phyloP scores from a whole-genome alignment of 2,888 invertebrate species.

The Smittia sp. region DNA sequence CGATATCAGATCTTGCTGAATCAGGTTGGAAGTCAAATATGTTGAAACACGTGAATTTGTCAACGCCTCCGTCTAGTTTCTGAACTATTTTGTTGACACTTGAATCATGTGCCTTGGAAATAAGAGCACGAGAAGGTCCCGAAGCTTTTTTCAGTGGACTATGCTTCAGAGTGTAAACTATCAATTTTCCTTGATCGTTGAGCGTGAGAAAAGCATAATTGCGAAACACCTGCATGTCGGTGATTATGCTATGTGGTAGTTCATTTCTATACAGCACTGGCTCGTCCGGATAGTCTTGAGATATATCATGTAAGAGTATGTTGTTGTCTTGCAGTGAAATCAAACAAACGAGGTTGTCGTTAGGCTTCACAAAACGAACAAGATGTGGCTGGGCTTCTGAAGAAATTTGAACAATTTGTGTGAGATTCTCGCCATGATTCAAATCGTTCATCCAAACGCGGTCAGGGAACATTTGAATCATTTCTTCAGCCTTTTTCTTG shows the following conservation, averaged over 20 bases:
- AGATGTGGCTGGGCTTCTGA: constrained; percentile 46
- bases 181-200: constrained; percentile 47
- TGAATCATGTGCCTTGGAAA: background rate
- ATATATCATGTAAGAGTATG: constrained; percentile 49
- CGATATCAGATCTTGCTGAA: background rate
- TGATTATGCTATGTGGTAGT: constrained; percentile 43
- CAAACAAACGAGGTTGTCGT: constrained; percentile 44
- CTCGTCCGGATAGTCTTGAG: constrained; percentile 47
- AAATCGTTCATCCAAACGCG: constrained; percentile 31
- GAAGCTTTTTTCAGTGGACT: background rate
- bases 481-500: constrained; percentile 49
- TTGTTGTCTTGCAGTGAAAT: constrained; percentile 47
- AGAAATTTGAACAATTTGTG: constrained; percentile 50
- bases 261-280: constrained; percentile 43
- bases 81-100: background rate
- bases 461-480: constrained; percentile 46
- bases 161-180: constrained; percentile 6
- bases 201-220: constrained; percentile 49
- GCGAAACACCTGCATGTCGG: constrained; percentile 47
- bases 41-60: constrained; percentile 32
- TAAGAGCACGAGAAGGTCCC: background rate
- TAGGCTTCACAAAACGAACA: constrained; percentile 47
- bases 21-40: background rate
- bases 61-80: background rate
- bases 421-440: constrained; percentile 49